A percentile compares a stretch with the other conserved stretches of the same genome.
Evolutionary conservation across 1,140 invertebrate genomes (phyloP).

Genomic region (Bombus terrestris): DNA sequence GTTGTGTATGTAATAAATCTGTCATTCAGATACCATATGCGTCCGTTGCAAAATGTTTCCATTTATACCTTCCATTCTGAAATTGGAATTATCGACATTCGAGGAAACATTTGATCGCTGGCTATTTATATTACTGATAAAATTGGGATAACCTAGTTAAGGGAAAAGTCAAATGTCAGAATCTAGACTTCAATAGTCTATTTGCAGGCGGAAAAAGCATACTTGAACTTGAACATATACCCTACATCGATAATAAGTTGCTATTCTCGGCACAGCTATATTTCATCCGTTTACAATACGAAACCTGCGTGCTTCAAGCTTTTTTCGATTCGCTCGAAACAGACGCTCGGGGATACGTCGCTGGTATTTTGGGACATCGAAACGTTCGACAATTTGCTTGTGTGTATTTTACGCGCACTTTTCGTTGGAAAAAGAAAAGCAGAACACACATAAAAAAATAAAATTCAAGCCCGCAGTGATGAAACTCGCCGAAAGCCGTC

Average conservation of each 20-base stretch:
- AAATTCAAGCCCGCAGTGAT: not conserved
- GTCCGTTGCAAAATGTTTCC: too few relatives aligned
- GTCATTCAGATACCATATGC: not conserved
- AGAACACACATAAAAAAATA: not conserved
- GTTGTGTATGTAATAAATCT: slow-evolving; percentile 17
- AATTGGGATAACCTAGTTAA: not conserved
- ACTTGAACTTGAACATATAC: not conserved
- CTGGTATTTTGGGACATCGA: too few relatives aligned
- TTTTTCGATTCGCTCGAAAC: not conserved
- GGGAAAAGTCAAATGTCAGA: not conserved
- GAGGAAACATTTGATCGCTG: too few relatives aligned
- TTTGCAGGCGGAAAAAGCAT: not conserved
- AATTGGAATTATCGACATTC: not conserved
- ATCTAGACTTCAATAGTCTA: not conserved
- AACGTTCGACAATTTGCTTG: not conserved
- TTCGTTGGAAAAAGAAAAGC: not conserved
- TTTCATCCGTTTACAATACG: too few relatives aligned
- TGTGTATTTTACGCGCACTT: not conserved
- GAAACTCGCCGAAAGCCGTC: slow-evolving; percentile 4
- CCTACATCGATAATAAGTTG: not conserved
- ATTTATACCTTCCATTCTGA: not conserved
- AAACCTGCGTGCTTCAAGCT: not conserved
- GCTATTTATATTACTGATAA: not conserved
- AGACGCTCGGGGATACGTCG: not conserved
- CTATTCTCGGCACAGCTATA: not conserved